A percentile compares a stretch with the other conserved stretches of the same genome.
These are phyloP conservation scores for Dromiciops gliroides DNA, from an alignment of 2,113 vertebrate genomes.

Conservation along the genomic window DNA sequence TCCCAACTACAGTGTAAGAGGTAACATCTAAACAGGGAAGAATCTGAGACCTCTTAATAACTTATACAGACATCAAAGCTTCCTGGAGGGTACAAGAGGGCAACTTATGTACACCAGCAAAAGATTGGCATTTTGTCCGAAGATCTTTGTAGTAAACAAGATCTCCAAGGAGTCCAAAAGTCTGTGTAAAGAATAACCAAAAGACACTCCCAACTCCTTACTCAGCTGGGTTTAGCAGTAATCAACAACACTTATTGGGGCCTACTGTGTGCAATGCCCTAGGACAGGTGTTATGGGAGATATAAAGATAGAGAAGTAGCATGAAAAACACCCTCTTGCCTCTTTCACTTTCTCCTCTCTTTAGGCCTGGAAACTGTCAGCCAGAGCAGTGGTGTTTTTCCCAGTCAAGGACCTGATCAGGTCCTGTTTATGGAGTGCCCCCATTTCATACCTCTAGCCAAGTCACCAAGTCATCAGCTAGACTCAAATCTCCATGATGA, in stretches of 20 bases:
- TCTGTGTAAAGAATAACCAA: not conserved
- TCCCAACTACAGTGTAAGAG: not conserved
- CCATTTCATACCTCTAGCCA: not conserved
- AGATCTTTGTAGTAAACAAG: constrained; percentile 27
- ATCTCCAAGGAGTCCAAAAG: not conserved
- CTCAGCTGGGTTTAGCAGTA: constrained; percentile 5
- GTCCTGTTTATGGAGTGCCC: not conserved
- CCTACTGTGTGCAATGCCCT: not conserved
- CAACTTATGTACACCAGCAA: not conserved
- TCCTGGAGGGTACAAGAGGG: not conserved
- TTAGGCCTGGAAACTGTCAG: not conserved
- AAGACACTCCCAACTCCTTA: constrained; percentile 1
- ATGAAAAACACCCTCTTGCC: not conserved
- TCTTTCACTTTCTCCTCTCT: not conserved
- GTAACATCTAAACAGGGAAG: not conserved
- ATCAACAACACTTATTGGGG: not conserved
- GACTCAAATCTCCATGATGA: not conserved
- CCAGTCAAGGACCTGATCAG: not conserved
- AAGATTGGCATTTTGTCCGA: not conserved
- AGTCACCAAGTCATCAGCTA: not conserved
- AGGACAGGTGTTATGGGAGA: not conserved
- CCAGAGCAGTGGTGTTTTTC: not conserved
- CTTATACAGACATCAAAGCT: not conserved
- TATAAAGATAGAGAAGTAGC: not conserved
- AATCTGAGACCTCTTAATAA: constrained; percentile 4